Evolutionary conservation across 2,888 invertebrate species (phyloP), one percentile per base, ranked within the genome.

Genomic region (Chymomyza fuscimana): DNA sequence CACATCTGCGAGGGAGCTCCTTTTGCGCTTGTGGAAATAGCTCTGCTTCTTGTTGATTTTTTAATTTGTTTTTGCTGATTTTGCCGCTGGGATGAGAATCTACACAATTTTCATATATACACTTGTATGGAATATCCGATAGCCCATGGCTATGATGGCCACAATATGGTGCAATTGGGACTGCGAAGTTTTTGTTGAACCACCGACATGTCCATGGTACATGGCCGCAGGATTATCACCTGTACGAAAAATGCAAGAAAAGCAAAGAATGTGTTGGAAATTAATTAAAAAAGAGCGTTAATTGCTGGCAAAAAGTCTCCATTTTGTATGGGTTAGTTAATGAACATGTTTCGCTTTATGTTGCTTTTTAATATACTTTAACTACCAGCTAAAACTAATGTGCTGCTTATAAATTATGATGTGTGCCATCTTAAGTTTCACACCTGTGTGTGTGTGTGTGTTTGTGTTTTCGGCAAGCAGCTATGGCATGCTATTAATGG

Each of bases 201-300:
- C 91, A 74, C 91, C 91, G 75, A 92, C 91, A 86, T 92, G 89
- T 74, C 92, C 92, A 80, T 92, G 92, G 79, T 96, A 96, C 96
- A 96, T 96, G 10, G 96, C 96, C 25, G 96, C 96, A 70, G 96
- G 96, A 91, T 96, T 96, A 92, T 96, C 96, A 91, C 96, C 96
- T 95, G 93, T 63, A 91, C 92, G 89, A 89, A 89, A 73, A 59
- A 68, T 7, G 12, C 16, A 63, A 59, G 19, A 63, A 58, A 56
- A 25, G n/a, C 40, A 64, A 6, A 12, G 32, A 10, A 50, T 7
- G 60, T 29, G 10, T 29, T 46, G 59, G 50, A 87, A 86, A 86
- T 84, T 84, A 84, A 84, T 84, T 84, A 87, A 32, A 32, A 32
- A 32, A 78, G 70, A 65, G 60, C 32, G 15, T 25, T 32, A 60